A percentile compares a stretch with the other conserved stretches of the same genome.
phyloP scores from a whole-genome alignment of 2,888 invertebrate genomes.

The Drosophila glabriapex region DNA sequence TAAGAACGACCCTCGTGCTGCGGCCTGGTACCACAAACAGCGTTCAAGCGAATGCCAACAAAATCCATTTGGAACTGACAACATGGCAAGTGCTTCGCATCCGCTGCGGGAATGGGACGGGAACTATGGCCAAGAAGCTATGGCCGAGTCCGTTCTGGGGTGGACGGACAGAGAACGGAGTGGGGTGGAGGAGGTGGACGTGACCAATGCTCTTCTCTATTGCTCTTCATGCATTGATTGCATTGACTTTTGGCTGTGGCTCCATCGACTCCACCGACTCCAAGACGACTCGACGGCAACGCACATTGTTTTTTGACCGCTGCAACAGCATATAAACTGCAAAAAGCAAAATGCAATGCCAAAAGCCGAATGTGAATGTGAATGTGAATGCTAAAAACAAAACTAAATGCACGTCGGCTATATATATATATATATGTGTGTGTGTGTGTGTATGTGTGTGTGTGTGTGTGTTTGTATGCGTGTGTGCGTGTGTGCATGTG shows the following conservation, averaged over 20 bases:
- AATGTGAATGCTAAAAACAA: conserved; percentile 57
- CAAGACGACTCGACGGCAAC: conserved; percentile 15
- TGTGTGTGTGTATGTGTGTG: conserved; percentile 11
- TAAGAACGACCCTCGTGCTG: conserved; percentile 26
- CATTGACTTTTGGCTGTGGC: conserved; percentile 58
- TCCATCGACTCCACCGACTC: conserved; percentile 14
- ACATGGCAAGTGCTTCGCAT: conserved; percentile 51
- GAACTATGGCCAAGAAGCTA: conserved; percentile 24
- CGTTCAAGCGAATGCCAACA: conserved; percentile 33
- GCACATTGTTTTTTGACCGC: conserved; percentile 55
- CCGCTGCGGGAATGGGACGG: conserved; percentile 17
- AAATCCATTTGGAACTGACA: conserved; percentile 50
- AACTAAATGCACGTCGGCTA: conserved; percentile 54
- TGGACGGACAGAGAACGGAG: not conserved
- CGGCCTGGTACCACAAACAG: conserved; percentile 30
- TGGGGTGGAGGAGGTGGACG: conserved; percentile 20
- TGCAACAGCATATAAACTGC: conserved; percentile 34
- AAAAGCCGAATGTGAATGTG: conserved; percentile 47
- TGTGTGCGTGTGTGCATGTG: conserved; percentile 59
- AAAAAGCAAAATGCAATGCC: conserved; percentile 47
- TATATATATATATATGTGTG: conserved; percentile 9
- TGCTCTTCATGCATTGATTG: conserved; percentile 55
- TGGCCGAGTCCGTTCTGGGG: not conserved
- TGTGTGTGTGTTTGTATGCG: conserved; percentile 52
- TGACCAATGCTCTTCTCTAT: conserved; percentile 49